These are phyloP conservation scores for Montipora cactus DNA, from an alignment of 64 coral and sea anemone species.

Conservation along the genomic window DNA sequence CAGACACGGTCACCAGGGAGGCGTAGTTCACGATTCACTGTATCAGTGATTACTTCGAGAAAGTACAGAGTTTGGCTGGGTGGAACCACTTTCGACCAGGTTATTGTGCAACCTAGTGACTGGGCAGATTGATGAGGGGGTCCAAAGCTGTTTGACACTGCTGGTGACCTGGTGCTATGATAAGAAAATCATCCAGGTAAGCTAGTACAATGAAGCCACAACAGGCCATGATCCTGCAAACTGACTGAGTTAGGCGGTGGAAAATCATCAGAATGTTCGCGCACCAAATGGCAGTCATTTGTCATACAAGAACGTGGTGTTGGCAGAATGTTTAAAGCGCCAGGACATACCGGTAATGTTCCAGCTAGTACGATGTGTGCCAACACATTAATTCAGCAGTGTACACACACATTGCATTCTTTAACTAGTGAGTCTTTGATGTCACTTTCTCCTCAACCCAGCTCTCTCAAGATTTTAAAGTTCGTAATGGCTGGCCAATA, in stretches of 20 bases:
- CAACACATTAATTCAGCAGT: slow-evolving; percentile 37
- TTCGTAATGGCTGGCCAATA: background rate
- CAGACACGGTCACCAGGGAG: no score
- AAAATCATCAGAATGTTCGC: slow-evolving; percentile 29
- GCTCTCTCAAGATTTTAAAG: no score
- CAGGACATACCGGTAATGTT: slow-evolving; percentile 38
- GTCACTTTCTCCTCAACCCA: no score
- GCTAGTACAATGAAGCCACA: background rate
- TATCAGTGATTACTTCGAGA: no score
- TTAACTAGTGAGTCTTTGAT: no score
- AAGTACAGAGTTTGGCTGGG: no score
- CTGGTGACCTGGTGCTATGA: background rate
- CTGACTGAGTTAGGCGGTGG: background rate
- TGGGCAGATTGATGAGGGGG: no score
- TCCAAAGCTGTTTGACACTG: background rate
- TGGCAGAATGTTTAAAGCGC: background rate
- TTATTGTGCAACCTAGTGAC: no score
- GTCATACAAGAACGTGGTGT: slow-evolving; percentile 37
- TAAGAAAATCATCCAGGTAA: slow-evolving; percentile 57
- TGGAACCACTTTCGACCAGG: no score
- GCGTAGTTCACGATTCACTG: no score
- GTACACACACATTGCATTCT: no score
- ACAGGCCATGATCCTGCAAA: slow-evolving; percentile 15
- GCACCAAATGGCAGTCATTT: slow-evolving; percentile 38
- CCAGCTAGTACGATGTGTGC: slow-evolving; percentile 41